Conservation (phyloP, 2,113 vertebrate genomes). For the Podiceps cristatus region DNA sequence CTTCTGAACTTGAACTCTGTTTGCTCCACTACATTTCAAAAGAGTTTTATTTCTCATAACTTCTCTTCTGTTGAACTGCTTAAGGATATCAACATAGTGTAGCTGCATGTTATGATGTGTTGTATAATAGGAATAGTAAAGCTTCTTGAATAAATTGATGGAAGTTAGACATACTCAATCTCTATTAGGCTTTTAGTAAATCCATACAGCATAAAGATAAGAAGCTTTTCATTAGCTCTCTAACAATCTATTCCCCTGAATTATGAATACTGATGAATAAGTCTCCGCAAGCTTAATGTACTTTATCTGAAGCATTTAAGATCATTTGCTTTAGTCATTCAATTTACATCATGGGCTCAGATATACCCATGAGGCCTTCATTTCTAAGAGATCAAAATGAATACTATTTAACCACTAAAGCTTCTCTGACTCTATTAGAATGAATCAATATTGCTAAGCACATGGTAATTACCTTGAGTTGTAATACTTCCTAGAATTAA, state of each 20-base stretch:
- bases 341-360: background rate
- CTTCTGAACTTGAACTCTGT: background rate
- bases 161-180: background rate
- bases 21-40: background rate
- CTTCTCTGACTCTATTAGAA: background rate
- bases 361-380: background rate
- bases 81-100: background rate
- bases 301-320: conserved; percentile 32
- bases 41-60: background rate
- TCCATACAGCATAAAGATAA: background rate
- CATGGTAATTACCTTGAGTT: background rate
- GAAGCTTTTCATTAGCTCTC: conserved; percentile 32
- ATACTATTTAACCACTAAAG: background rate
- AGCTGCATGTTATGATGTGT: background rate
- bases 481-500: background rate
- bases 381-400: background rate
- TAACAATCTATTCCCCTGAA: background rate
- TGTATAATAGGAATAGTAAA: background rate
- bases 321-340: background rate
- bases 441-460: background rate
- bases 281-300: background rate
- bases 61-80: background rate
- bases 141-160: background rate
- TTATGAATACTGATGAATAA: background rate
- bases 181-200: conserved; percentile 23